Evolutionary conservation across 2,797 vertebrate species (phyloP), one percentile per base, ranked within the genome.

Genomic region (Alosa sapidissima): DNA sequence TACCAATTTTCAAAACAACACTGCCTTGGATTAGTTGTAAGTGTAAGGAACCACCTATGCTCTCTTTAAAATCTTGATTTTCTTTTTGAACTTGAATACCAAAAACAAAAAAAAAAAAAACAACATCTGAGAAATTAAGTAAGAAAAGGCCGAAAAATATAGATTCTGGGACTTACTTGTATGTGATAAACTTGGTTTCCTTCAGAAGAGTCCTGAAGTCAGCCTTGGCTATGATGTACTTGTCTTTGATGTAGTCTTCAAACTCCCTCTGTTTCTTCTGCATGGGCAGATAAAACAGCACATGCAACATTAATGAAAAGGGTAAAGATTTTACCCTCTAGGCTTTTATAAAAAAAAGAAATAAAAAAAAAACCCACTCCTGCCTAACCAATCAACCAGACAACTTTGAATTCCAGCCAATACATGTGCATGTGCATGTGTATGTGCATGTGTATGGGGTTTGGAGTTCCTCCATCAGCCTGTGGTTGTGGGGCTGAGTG

Each of bases 211-310:
- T 99, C 88, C 98, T 95, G 94, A 99, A 99, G 94, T 99, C 98
- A 49, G 98, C 98, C 96, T 99, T 99, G 94, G 98, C 98, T 89
- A 98, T 99, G 91, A 99, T 99, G 92, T 98, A 99, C 91, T 99
- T 99, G 94, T 99, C 98, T 95, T 98, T 96, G 93, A 99, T 99
- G 93, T 99, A 99, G 45, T 99, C 98, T 93, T 99, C 98, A 95
- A 99, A 99, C 89, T 99, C 98, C 82, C 98, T 95, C 89, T 99
- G 98, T 88, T 97, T 98, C 94, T 99, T 99, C 98, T 99, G 88
- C 58, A 92, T 88, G 85, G 11, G 47, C 83, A 47, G 51, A 84
- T 84, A 52, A 84, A 82, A 84, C n/a, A 90, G 41, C 47, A 49
- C 10, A 62, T 81, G 1, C 81, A 54, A 48, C 58, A 28, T 82